These are phyloP conservation scores for Argyresthia albistria DNA, from an alignment of 2,888 invertebrate species.

Conservation along the genomic window DNA sequence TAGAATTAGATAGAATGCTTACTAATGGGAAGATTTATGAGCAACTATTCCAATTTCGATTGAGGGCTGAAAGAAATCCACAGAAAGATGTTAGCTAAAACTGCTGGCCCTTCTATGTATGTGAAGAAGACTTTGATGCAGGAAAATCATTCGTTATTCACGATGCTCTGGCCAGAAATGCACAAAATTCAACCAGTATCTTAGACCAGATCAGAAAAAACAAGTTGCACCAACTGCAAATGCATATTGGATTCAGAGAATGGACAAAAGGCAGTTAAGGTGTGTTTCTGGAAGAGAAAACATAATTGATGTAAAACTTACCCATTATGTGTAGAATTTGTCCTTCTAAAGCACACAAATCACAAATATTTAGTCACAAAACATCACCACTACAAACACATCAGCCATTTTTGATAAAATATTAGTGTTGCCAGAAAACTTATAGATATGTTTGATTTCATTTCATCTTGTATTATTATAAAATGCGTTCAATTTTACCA, in stretches of 20 bases:
- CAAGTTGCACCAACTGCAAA: not conserved
- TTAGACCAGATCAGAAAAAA: not conserved
- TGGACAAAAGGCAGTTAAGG: not conserved
- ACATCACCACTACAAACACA: conserved; percentile 54
- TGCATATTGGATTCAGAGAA: not conserved
- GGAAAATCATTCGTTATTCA: too few species aligned
- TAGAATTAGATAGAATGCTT: too few species aligned
- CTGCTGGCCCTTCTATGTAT: too few species aligned
- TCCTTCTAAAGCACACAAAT: conserved; percentile 27
- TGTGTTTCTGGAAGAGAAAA: not conserved
- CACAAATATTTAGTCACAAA: conserved; percentile 33
- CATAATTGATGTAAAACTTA: conserved; percentile 23
- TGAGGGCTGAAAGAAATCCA: too few species aligned
- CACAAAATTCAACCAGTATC: too few species aligned
- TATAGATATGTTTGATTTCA: conserved; percentile 2
- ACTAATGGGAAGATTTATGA: too few species aligned
- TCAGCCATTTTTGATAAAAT: conserved; percentile 50
- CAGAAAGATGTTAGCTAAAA: too few species aligned
- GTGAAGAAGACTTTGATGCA: too few species aligned
- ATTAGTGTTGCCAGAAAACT: conserved; percentile 16
- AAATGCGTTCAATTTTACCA: too few species aligned
- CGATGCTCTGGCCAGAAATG: too few species aligned
- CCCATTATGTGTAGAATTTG: conserved; percentile 41
- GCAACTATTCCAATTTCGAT: too few species aligned
- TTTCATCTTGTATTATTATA: not conserved